Conservation (phyloP, 2,888 invertebrate species). For the Scaptomyza cyrtandrae region DNA sequence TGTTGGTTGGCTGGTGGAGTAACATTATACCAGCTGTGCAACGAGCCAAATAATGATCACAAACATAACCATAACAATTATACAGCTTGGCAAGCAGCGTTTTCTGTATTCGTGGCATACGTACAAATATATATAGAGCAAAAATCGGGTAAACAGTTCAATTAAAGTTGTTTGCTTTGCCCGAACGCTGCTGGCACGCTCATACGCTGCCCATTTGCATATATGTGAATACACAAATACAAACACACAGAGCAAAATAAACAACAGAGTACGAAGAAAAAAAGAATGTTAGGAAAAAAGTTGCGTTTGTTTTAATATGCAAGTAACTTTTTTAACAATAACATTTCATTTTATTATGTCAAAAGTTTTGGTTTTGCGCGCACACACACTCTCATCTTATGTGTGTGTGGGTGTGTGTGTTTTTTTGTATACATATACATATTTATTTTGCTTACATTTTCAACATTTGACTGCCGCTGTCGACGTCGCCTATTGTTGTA, state of each 20-base stretch:
- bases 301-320: conserved; percentile 79
- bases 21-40: conserved; percentile 73
- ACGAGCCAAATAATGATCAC: conserved; percentile 82
- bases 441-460: conserved; percentile 78
- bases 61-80: conserved; percentile 83
- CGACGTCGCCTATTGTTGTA: conserved; percentile 68
- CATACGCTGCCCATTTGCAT: conserved; percentile 77
- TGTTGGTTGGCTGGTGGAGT: conserved; percentile 11
- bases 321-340: conserved; percentile 80
- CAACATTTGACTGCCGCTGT: conserved; percentile 74
- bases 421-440: conserved; percentile 26
- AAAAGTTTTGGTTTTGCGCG: conserved; percentile 76
- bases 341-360: conserved; percentile 81
- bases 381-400: conserved; percentile 20
- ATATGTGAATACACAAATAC: conserved; percentile 56
- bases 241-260: conserved; percentile 31
- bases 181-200: conserved; percentile 56
- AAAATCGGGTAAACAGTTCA: conserved; percentile 81
- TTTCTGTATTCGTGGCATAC: conserved; percentile 47
- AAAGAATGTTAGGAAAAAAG: conserved; percentile 51
- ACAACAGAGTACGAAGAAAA: conserved; percentile 8
- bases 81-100: conserved; percentile 55
- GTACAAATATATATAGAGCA: conserved; percentile 58
- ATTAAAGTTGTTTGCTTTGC: conserved; percentile 79
- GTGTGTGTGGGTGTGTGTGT: conserved; percentile 17